Evolutionary conservation across 2,888 invertebrate species (phyloP).

Genomic region (Mylabris sibirica): DNA sequence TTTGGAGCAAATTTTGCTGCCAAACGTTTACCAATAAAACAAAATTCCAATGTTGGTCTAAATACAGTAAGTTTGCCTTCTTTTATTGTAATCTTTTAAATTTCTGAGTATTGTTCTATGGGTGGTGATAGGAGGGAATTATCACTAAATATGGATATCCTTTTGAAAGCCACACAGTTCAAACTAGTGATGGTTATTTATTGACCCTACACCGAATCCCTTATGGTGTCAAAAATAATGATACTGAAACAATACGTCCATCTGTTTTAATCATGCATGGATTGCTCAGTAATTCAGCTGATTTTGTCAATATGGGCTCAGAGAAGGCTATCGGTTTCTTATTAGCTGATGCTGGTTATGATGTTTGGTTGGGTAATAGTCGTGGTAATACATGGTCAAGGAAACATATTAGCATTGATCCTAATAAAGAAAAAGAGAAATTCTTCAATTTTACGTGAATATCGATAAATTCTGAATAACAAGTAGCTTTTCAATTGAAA

Average conservation of each 20-base stretch:
- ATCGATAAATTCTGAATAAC: slow-evolving; percentile 3
- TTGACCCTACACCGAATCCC: slow-evolving; percentile 35
- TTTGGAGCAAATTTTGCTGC: background rate
- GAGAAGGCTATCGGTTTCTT: slow-evolving; percentile 39
- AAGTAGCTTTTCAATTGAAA: background rate
- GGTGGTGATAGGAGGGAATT: background rate
- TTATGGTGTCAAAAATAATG: slow-evolving; percentile 22
- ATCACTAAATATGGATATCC: slow-evolving; percentile 30
- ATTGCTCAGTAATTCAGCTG: slow-evolving; percentile 31
- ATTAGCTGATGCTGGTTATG: slow-evolving; percentile 51
- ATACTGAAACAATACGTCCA: background rate
- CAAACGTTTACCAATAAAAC: background rate
- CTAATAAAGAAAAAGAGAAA: slow-evolving; percentile 26
- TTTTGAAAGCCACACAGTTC: slow-evolving; percentile 31
- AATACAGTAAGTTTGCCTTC: too few species aligned
- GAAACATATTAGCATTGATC: slow-evolving; percentile 59
- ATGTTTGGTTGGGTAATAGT: slow-evolving; percentile 74
- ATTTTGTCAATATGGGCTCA: slow-evolving; percentile 33
- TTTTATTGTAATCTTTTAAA: too few species aligned
- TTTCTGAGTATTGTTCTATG: background rate
- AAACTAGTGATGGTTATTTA: slow-evolving; percentile 37
- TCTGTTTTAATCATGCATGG: slow-evolving; percentile 31
- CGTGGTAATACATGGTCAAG: slow-evolving; percentile 74
- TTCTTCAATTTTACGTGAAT: slow-evolving; percentile 57
- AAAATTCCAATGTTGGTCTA: too few species aligned